Evolutionary conservation across 92 coral and sea anemone species (phyloP).

Genomic region (Parazoanthus atlanticus): DNA sequence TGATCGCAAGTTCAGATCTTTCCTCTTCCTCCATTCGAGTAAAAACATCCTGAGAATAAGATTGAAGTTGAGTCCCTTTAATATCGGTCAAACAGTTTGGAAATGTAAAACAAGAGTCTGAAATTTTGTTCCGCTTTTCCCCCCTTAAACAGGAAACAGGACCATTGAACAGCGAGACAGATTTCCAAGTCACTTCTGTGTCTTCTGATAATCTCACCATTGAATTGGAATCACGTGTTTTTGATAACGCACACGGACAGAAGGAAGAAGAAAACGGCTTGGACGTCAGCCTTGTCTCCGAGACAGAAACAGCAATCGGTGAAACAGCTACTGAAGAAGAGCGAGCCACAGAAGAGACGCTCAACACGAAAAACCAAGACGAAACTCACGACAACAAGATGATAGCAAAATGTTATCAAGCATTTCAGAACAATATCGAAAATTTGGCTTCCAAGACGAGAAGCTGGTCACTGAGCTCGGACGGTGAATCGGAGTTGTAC

Average conservation of each 20-base stretch:
- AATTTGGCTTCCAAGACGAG: slow-evolving; percentile 36
- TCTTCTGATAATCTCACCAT: slow-evolving; percentile 66
- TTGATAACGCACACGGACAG: background rate
- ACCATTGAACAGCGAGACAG: slow-evolving; percentile 42
- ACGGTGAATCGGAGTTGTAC: slow-evolving; percentile 27
- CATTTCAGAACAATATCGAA: slow-evolving; percentile 21
- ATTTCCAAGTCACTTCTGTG: slow-evolving; percentile 67
- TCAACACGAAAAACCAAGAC: background rate
- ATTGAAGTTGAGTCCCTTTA: background rate
- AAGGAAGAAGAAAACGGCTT: background rate
- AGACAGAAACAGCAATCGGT: background rate
- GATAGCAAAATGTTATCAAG: slow-evolving; percentile 43
- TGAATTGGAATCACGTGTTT: slow-evolving; percentile 48
- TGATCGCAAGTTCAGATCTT: too few relatives aligned
- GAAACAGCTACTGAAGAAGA: background rate
- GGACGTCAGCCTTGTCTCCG: background rate
- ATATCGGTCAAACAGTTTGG: background rate
- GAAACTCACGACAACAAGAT: slow-evolving; percentile 17
- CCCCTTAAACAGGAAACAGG: slow-evolving; percentile 32
- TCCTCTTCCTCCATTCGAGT: background rate
- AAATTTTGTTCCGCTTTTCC: background rate
- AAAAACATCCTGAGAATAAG: background rate
- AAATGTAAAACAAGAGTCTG: background rate
- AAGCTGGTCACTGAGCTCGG: slow-evolving; percentile 43
- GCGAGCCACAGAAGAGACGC: too few relatives aligned